Base-by-base conservation (phyloP, 2,888 invertebrate genomes). In the Agriotes lineatus region DNA sequence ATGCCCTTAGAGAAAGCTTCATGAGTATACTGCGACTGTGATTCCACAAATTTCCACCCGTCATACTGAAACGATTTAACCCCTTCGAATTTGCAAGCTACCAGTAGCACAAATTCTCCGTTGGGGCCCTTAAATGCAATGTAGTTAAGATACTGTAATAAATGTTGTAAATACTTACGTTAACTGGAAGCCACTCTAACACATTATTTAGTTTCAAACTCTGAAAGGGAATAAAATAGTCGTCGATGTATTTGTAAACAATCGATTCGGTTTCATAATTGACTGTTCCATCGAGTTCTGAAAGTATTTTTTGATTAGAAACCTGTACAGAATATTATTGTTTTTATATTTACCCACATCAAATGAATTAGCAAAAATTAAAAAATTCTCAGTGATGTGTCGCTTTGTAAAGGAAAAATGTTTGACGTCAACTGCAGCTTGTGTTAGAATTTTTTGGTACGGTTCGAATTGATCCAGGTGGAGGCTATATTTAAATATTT, bases 151-250 rank as follows among this genome's bases (percentile, higher is more conserved):
- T n/a, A n/a, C n/a, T n/a, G n/a, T n/a, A n/a, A n/a, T n/a, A n/a
- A n/a, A n/a, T n/a, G n/a, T n/a, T n/a, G n/a, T n/a, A n/a, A n/a
- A n/a, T 22, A 72, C 77, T 80, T 81, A 88, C 88, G 77, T 83
- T 80, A 4, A 88, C 81, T 9, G 87, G 85, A 42, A 87, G 77
- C 83, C 88, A 86, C 72, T 86, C 82, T 54, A 82, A 79, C n/a
- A 86, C 81, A 5, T 84, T 84, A 70, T 85, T 82, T 5, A 86
- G 78, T 22, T 52, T 61, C 48, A 90, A 75, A 68, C 83, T 85
- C 81, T 91, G 90, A 77, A 90, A 89, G 0, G 90, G 90, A 52
- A 88, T 82, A 77, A 90, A 91, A 72, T 86, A 85, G 30, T 85
- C 85, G 16, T 86, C 85, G 18, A 87, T 85, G 68, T 82, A 87